phyloP scores from a whole-genome alignment of 2,797 vertebrate genomes.

The Lutjanus campechanus region DNA sequence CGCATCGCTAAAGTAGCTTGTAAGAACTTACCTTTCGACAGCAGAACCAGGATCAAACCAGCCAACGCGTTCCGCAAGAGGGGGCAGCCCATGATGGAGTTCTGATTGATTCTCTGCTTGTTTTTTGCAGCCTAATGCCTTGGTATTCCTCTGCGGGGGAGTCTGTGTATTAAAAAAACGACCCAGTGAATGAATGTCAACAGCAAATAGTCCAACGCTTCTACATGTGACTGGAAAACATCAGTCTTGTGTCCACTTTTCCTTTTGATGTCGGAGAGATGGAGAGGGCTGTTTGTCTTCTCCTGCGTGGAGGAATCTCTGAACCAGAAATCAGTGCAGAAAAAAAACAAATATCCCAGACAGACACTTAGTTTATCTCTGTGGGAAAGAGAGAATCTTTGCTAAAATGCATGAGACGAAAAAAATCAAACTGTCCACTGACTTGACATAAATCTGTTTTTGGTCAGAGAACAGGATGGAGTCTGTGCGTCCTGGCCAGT shows the following conservation, averaged over 20 bases:
- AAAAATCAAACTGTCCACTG: conserved; percentile 46
- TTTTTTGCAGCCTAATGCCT: conserved; percentile 58
- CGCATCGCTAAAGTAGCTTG: conserved; percentile 57
- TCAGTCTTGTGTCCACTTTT: conserved; percentile 73
- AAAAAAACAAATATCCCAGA: conserved; percentile 71
- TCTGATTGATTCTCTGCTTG: conserved; percentile 70
- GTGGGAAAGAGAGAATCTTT: conserved; percentile 21
- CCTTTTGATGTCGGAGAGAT: conserved; percentile 47
- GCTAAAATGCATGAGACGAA: conserved; percentile 40
- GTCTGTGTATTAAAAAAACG: conserved; percentile 27
- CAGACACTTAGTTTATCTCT: conserved; percentile 59
- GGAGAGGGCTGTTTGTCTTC: conserved; percentile 57
- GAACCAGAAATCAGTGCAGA: conserved; percentile 48
- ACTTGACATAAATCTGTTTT: conserved; percentile 41
- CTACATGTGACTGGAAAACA: conserved; percentile 72
- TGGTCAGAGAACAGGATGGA: conserved; percentile 41
- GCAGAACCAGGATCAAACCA: conserved; percentile 79
- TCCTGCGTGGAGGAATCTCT: conserved; percentile 57
- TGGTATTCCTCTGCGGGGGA: conserved; percentile 75
- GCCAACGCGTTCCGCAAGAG: conserved; percentile 82
- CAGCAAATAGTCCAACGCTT: conserved; percentile 73
- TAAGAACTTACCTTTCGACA: conserved; percentile 86
- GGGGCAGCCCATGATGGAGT: conserved; percentile 85
- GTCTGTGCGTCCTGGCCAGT: conserved; percentile 61
- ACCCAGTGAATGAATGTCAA: conserved; percentile 56